Base-by-base conservation (phyloP, 2,888 invertebrate species). In the Euclidia mi region DNA sequence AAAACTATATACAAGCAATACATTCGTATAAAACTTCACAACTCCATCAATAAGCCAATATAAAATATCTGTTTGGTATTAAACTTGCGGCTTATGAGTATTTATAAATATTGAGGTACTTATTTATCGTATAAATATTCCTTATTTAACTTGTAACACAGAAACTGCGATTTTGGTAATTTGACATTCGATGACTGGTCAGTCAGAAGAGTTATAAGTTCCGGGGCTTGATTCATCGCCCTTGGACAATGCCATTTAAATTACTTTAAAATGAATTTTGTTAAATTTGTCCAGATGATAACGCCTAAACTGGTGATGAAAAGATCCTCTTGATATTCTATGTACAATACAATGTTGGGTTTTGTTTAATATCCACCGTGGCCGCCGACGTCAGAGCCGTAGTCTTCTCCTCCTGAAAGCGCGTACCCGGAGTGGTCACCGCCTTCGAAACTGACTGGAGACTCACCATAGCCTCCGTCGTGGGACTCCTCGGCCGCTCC, bases 401-500 rank as follows among this genome's bases (percentile, higher is more conserved):
- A 84, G 6, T 89, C 91, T 7, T 80, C 84, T 0, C 82, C 89
- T 1, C 84, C 81, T 11, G 87, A 83, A 0, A 91, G 84, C 2
- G 86, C 88, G 67, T 90, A 90, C 48, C 88, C 79, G 3, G 86
- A 80, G 41, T 88, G 88, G 53, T 91, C 91, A 0, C 89, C 86
- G 1, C 90, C 92, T 45, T 90, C 91, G 65, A 92, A 91, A 70
- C 92, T 94, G 15, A 92, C 91, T 0, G 90, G 90, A 0, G 92
- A 88, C 17, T 92, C 91, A 0, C 85, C 90, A 46, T 89, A 79
- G 0, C 88, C 85, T 0, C 81, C 82, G 15, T 78, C 86, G 15
- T 90, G 87, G 1, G 88, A 84, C 56, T 91, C 94, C 29, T 93
- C 95, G 2, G 91, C 91, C 0, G 89, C 94, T 17, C 90, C 90